These are phyloP conservation scores for Notolepis coatsorum DNA, from an alignment of 2,797 vertebrate genomes.

Conservation along the genomic window DNA sequence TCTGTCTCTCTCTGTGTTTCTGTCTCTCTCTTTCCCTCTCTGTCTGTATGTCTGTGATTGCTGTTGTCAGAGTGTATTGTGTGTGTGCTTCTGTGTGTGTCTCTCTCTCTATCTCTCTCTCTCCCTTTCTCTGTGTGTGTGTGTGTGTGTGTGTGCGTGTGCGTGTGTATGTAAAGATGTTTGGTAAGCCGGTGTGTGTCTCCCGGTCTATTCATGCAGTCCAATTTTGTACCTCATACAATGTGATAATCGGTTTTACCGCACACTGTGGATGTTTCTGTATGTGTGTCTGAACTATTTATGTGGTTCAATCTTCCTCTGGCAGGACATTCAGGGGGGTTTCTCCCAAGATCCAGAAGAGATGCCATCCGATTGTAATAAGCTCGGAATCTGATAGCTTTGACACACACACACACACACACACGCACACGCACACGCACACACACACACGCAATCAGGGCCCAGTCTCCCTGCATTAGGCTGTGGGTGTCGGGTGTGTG, in stretches of 20 bases:
- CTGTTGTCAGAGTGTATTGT: not conserved
- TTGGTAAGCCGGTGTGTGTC: conserved; percentile 10
- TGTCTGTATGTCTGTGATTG: conserved; percentile 1
- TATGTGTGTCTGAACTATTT: conserved; percentile 17
- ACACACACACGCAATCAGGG: not conserved
- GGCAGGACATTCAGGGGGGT: conserved; percentile 16
- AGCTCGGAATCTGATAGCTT: conserved; percentile 23
- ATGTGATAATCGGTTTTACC: conserved; percentile 48
- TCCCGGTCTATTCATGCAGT: conserved; percentile 56
- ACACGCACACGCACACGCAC: not conserved
- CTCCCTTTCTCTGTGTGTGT: no score
- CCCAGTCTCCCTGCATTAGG: conserved; percentile 32
- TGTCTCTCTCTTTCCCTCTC: no score
- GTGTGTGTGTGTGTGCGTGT: conserved; percentile 8
- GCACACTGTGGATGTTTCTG: not conserved
- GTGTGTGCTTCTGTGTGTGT: not conserved
- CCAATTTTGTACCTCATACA: conserved; percentile 36
- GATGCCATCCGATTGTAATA: conserved; percentile 35
- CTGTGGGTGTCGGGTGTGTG: conserved; percentile 2
- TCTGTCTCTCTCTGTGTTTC: no score
- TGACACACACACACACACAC: conserved; percentile 1
- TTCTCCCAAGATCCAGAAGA: conserved; percentile 29
- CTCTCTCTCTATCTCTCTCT: no score
- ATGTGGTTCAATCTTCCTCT: conserved; percentile 36
- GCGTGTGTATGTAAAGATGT: conserved; percentile 13